These are phyloP conservation scores for Drosophila parabipectinata DNA, from an alignment of 1,140 invertebrate species.

Conservation along the genomic window DNA sequence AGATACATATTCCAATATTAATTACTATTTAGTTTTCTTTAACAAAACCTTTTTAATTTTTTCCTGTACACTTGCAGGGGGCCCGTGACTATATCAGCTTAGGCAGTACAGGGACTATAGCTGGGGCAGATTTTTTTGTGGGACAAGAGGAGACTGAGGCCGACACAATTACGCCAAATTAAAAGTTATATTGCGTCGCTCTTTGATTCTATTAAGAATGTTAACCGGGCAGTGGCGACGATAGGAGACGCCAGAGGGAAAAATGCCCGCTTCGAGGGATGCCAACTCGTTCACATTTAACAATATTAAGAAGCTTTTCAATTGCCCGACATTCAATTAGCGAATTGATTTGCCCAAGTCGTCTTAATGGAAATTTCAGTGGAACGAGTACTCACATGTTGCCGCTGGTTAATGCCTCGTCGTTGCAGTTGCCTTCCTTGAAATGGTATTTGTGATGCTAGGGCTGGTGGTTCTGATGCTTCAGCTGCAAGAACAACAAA, in stretches of 20 bases:
- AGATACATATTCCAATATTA: background rate
- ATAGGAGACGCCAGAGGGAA: background rate
- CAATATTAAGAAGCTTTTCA: constrained; percentile 69
- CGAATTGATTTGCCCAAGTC: constrained; percentile 61
- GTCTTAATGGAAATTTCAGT: constrained; percentile 39
- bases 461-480: background rate
- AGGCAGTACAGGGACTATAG: constrained; percentile 1
- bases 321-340: constrained; percentile 72
- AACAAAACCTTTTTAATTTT: background rate
- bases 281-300: constrained; percentile 60
- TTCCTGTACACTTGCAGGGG: background rate
- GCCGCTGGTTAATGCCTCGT: constrained; percentile 31
- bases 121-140: background rate
- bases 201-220: constrained; percentile 78
- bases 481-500: constrained; percentile 27
- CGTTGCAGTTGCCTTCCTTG: constrained; percentile 7
- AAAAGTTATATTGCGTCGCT: constrained; percentile 69
- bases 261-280: constrained; percentile 12
- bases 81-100: background rate
- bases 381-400: constrained; percentile 39
- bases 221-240: constrained; percentile 42
- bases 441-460: background rate
- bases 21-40: background rate
- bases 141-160: constrained; percentile 13
- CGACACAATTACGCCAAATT: constrained; percentile 74